These are phyloP conservation scores for Glossosoma conforme DNA, from an alignment of 1,140 invertebrate species.

Conservation along the genomic window DNA sequence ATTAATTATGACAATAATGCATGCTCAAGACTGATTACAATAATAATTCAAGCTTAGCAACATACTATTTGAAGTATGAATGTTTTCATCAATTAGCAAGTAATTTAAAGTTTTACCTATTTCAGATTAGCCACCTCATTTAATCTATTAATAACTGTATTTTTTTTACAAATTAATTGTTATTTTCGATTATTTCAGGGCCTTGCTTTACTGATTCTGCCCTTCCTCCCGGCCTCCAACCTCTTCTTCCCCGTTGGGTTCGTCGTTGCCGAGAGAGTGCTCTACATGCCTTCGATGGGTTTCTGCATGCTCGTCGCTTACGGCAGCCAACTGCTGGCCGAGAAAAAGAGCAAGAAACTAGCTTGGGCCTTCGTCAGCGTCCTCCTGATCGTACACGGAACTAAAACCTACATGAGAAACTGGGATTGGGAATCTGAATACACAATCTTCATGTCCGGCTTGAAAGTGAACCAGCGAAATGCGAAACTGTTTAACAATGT, in stretches of 20 bases:
- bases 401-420: constrained; percentile 82
- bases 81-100: background rate
- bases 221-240: constrained; percentile 94
- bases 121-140: too few relatives aligned
- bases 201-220: constrained; percentile 79
- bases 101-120: background rate
- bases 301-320: constrained; percentile 91
- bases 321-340: constrained; percentile 55
- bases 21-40: too few relatives aligned
- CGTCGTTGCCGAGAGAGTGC: constrained; percentile 90
- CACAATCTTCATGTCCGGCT: constrained; percentile 85
- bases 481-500: constrained; percentile 97
- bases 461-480: constrained; percentile 87
- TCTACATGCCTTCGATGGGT: constrained; percentile 97
- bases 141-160: too few relatives aligned
- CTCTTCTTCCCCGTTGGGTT: constrained; percentile 97
- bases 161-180: background rate
- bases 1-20: too few relatives aligned
- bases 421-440: constrained; percentile 92
- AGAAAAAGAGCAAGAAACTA: constrained; percentile 54
- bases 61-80: background rate
- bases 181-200: constrained; percentile 64
- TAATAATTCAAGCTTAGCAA: too few relatives aligned
- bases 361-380: constrained; percentile 57
- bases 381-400: constrained; percentile 68